Evolutionary conservation across 2,113 vertebrate genomes (phyloP).

Genomic region (Apteryx mantelli): DNA sequence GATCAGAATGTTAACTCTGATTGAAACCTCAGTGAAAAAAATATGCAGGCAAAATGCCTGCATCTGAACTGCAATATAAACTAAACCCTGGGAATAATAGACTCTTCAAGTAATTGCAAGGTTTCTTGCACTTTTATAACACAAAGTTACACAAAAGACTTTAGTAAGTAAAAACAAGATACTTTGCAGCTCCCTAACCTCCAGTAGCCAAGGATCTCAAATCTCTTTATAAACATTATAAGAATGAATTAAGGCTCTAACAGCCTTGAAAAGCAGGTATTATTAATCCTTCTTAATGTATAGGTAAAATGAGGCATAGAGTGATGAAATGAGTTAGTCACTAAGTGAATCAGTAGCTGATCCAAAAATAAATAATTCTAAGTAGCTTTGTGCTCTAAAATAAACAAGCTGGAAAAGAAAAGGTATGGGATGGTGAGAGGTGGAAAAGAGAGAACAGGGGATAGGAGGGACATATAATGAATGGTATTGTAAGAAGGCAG

Average conservation of each 20-base stretch:
- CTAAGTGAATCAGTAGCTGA: slow-evolving; percentile 64
- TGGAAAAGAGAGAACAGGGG: background rate
- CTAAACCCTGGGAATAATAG: slow-evolving; percentile 15
- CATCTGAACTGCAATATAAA: slow-evolving; percentile 5
- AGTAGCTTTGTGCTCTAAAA: slow-evolving; percentile 48
- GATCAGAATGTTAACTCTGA: background rate
- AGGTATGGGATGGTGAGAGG: background rate
- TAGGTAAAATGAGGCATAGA: slow-evolving; percentile 58
- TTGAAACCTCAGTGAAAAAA: background rate
- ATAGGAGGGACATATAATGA: background rate
- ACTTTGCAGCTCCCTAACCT: slow-evolving; percentile 24
- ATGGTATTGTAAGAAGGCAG: background rate
- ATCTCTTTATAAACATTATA: slow-evolving; percentile 59
- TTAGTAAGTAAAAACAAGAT: slow-evolving; percentile 39
- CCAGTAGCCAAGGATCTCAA: slow-evolving; percentile 54
- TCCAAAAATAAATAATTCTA: slow-evolving; percentile 67
- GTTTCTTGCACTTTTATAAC: slow-evolving; percentile 20
- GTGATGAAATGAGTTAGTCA: slow-evolving; percentile 64
- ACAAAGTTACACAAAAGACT: background rate
- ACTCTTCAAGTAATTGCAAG: slow-evolving; percentile 12
- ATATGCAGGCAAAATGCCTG: background rate
- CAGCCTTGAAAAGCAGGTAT: slow-evolving; percentile 53
- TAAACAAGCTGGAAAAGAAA: slow-evolving; percentile 41
- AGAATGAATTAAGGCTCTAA: slow-evolving; percentile 52
- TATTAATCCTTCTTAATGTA: slow-evolving; percentile 69